These are phyloP conservation scores for Crypturellus undulatus DNA, from an alignment of 2,113 vertebrate genomes.

Conservation along the genomic window DNA sequence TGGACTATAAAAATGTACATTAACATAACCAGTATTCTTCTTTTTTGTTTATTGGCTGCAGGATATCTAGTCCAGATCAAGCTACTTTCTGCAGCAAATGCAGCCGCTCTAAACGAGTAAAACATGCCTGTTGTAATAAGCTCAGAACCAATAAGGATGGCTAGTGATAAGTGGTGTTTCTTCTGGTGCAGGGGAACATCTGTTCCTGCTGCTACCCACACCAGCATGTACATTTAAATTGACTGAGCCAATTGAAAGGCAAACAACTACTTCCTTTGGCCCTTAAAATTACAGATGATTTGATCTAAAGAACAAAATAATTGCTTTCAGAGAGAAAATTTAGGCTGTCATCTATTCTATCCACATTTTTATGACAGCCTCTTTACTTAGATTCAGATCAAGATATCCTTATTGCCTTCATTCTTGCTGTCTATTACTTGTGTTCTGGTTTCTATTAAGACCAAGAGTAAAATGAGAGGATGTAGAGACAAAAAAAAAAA, in stretches of 20 bases:
- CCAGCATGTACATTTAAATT: conserved; percentile 11
- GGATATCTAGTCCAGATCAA: neutral
- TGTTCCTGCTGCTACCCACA: neutral
- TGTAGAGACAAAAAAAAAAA: too few species aligned
- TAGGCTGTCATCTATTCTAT: conserved; percentile 33
- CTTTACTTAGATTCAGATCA: conserved; percentile 69
- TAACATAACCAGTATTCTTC: neutral
- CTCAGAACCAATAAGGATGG: conserved; percentile 33
- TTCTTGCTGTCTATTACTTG: conserved; percentile 18
- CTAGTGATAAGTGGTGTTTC: conserved; percentile 1
- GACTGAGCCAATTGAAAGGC: conserved; percentile 27
- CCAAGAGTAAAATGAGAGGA: conserved; percentile 1
- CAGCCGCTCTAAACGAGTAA: neutral
- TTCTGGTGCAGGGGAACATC: neutral
- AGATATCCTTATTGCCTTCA: conserved; percentile 55
- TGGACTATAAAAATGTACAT: neutral
- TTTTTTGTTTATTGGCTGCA: neutral
- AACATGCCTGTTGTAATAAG: conserved; percentile 45
- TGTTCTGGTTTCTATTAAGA: conserved; percentile 8
- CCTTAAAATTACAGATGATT: conserved; percentile 54
- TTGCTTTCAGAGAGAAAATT: conserved; percentile 56
- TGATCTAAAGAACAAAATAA: conserved; percentile 58
- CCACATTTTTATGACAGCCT: conserved; percentile 47
- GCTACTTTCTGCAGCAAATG: neutral
- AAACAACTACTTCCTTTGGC: neutral